phyloP scores from a whole-genome alignment of 2,888 invertebrate species.

The Desoria tigrina region DNA sequence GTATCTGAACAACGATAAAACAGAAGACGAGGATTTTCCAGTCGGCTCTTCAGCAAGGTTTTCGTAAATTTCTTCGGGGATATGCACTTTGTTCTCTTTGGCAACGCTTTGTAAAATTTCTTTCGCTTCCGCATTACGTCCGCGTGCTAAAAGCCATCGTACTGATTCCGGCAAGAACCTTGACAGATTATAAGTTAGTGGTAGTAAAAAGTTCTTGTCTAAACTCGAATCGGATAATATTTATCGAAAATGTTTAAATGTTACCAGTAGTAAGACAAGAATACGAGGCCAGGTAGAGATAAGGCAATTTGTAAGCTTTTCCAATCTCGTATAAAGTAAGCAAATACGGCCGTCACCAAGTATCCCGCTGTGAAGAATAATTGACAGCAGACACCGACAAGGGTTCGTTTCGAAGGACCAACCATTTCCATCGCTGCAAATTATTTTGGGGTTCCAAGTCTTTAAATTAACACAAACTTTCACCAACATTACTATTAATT shows the following conservation, averaged over 20 bases:
- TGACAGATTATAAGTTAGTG: no score
- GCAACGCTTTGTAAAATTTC: slow-evolving; percentile 66
- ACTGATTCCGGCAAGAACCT: slow-evolving; percentile 73
- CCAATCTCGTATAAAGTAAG: slow-evolving; percentile 70
- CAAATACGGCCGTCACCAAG: slow-evolving; percentile 68
- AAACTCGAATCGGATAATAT: background rate
- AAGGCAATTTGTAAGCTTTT: slow-evolving; percentile 69
- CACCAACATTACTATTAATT: no score
- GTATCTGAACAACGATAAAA: slow-evolving; percentile 60
- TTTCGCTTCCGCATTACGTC: slow-evolving; percentile 66
- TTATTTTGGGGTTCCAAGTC: background rate
- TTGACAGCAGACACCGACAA: slow-evolving; percentile 72
- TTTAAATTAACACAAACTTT: background rate
- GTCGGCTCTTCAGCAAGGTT: slow-evolving; percentile 41
- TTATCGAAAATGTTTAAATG: background rate
- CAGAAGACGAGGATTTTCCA: slow-evolving; percentile 28
- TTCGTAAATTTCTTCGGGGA: slow-evolving; percentile 63
- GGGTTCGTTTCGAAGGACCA: slow-evolving; percentile 67
- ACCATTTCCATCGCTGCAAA: slow-evolving; percentile 60
- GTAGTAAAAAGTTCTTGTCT: no score
- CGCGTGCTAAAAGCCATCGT: slow-evolving; percentile 70
- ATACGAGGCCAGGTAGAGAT: slow-evolving; percentile 68
- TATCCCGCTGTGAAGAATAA: slow-evolving; percentile 74
- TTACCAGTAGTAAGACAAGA: slow-evolving; percentile 70
- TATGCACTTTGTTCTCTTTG: slow-evolving; percentile 64